A percentile compares a stretch with the other conserved stretches of the same genome.
Conservation (phyloP, 2,113 vertebrate species). For the Poeciliopsis occidentalis region DNA sequence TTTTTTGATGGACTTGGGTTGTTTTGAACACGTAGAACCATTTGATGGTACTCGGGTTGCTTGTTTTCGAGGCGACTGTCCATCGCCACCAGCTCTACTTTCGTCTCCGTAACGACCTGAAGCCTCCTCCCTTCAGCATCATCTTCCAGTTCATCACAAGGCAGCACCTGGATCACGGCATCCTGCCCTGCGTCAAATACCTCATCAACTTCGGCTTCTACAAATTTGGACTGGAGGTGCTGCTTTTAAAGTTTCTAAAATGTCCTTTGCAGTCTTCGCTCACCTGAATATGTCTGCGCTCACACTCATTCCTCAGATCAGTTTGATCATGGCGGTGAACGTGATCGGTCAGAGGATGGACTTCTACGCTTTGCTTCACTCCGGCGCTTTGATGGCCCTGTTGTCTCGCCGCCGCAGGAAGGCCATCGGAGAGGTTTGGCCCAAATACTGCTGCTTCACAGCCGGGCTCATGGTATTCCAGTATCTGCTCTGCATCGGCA, state of each 20-base stretch:
- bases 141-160: conserved; percentile 68
- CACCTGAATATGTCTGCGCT: neutral
- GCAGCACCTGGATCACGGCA: conserved; percentile 70
- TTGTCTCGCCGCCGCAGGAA: conserved; percentile 77
- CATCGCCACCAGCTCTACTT: conserved; percentile 74
- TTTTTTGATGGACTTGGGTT: too few species aligned
- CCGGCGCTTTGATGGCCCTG: conserved; percentile 75
- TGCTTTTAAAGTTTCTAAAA: neutral
- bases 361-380: conserved; percentile 77
- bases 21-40: too few species aligned
- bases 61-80: conserved; percentile 72
- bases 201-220: conserved; percentile 82
- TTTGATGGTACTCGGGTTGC: conserved; percentile 71
- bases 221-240: conserved; percentile 83
- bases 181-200: conserved; percentile 74
- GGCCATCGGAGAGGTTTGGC: conserved; percentile 85
- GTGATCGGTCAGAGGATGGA: conserved; percentile 81
- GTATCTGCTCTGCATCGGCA: conserved; percentile 81
- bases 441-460: conserved; percentile 82
- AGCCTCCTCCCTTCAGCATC: conserved; percentile 57
- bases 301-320: conserved; percentile 57
- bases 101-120: conserved; percentile 64
- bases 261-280: neutral
- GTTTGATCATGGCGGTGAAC: conserved; percentile 77
- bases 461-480: conserved; percentile 79